phyloP scores from a whole-genome alignment of 2,888 invertebrate species.

The Pandemis heparana region DNA sequence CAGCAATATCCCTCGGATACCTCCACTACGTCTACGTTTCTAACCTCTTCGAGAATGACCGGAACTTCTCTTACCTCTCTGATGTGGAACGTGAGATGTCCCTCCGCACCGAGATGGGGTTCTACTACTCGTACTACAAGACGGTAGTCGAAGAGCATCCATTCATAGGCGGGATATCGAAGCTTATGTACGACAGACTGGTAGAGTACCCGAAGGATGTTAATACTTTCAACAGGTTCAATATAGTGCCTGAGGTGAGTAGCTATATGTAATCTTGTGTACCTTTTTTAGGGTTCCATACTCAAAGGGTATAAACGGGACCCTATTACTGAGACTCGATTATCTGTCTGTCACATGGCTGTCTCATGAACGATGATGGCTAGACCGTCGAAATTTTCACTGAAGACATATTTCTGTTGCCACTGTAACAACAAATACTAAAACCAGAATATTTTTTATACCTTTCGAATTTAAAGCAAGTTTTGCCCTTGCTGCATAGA shows the following conservation, averaged over 20 bases:
- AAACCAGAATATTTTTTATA: too few species aligned
- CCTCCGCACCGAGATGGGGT: constrained; percentile 94
- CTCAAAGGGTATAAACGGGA: too few species aligned
- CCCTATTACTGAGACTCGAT: too few species aligned
- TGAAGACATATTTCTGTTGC: too few species aligned
- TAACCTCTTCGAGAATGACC: constrained; percentile 92
- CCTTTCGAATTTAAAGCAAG: too few species aligned
- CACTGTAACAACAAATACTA: too few species aligned
- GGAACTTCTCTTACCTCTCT: constrained; percentile 93
- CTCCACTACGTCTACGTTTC: constrained; percentile 89
- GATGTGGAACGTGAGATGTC: constrained; percentile 94
- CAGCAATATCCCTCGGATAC: constrained; percentile 86
- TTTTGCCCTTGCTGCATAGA: too few species aligned
- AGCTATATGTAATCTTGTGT: too few species aligned
- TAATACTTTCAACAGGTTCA: constrained; percentile 93
- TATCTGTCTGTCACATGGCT: too few species aligned
- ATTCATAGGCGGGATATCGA: constrained; percentile 87
- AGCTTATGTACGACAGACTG: constrained; percentile 89
- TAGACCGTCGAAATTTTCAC: too few species aligned
- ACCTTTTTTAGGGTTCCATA: too few species aligned
- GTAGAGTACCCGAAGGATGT: constrained; percentile 94
- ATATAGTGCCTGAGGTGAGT: constrained; percentile 93
- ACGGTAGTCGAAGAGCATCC: constrained; percentile 89
- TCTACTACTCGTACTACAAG: constrained; percentile 96
- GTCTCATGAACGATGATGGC: too few species aligned